These are phyloP conservation scores for Pimpla rufipes DNA, from an alignment of 2,888 invertebrate genomes.

Conservation along the genomic window DNA sequence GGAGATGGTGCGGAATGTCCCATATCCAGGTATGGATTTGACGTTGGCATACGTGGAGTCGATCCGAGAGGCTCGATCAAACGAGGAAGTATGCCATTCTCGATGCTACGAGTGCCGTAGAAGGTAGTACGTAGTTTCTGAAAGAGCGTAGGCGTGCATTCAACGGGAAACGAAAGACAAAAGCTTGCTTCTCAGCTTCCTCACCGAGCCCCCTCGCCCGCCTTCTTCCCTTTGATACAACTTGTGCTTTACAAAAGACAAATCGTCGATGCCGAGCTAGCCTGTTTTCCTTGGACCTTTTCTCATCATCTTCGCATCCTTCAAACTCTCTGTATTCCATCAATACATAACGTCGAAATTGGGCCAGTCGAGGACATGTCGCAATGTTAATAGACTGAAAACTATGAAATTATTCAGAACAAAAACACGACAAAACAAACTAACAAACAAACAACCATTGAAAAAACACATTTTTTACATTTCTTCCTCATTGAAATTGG, in stretches of 20 bases:
- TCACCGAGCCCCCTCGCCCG: background rate
- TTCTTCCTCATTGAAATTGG: background rate
- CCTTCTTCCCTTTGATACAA: constrained; percentile 18
- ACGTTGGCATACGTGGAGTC: constrained; percentile 34
- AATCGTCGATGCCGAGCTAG: constrained; percentile 21
- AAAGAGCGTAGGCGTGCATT: constrained; percentile 34
- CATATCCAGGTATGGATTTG: constrained; percentile 7
- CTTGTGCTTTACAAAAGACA: constrained; percentile 28
- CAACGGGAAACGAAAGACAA: constrained; percentile 49
- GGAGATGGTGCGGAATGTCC: no score
- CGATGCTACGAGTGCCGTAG: constrained; percentile 10
- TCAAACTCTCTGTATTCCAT: background rate
- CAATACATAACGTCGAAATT: background rate
- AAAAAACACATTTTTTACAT: no score
- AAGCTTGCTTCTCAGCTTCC: constrained; percentile 29
- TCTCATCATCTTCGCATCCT: constrained; percentile 29
- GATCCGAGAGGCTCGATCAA: constrained; percentile 49
- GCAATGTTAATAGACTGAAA: background rate
- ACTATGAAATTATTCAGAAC: background rate
- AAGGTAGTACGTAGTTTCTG: constrained; percentile 25
- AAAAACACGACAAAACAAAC: background rate
- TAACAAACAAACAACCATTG: no score
- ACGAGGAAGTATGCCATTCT: constrained; percentile 27
- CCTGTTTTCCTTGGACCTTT: constrained; percentile 22
- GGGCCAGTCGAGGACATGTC: background rate